Evolutionary conservation across 37 sponge, comb jelly and placozoan genomes (phyloP).

Genomic region (Hexactinellida sp.): DNA sequence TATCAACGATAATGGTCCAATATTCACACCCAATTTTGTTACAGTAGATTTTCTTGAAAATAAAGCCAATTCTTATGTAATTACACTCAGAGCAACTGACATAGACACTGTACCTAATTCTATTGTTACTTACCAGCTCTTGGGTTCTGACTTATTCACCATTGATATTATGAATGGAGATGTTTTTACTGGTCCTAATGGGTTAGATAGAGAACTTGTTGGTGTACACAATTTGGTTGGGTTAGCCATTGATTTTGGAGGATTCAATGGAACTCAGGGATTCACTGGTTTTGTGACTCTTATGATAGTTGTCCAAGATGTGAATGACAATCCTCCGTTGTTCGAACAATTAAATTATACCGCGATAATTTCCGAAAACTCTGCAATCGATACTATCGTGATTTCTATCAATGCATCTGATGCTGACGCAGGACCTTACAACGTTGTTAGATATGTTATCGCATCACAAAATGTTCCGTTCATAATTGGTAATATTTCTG

Average conservation of each 20-base stretch:
- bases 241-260: background rate
- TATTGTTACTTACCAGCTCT: background rate
- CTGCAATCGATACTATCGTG: background rate
- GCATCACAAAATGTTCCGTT: background rate
- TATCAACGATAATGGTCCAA: constrained; percentile 19
- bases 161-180: background rate
- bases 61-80: background rate
- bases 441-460: background rate
- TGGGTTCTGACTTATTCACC: background rate
- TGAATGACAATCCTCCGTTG: background rate
- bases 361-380: background rate
- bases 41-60: background rate
- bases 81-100: background rate
- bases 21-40: background rate
- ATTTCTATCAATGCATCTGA: background rate
- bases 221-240: constrained; percentile 5
- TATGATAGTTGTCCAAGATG: background rate
- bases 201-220: background rate
- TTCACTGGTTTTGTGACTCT: background rate
- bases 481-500: background rate
- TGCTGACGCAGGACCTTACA: background rate
- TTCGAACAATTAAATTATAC: background rate
- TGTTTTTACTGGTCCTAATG: background rate
- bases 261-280: background rate
- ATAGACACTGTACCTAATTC: background rate